These are phyloP conservation scores for Hyles euphorbiae DNA, from an alignment of 1,140 invertebrate genomes.

Conservation along the genomic window DNA sequence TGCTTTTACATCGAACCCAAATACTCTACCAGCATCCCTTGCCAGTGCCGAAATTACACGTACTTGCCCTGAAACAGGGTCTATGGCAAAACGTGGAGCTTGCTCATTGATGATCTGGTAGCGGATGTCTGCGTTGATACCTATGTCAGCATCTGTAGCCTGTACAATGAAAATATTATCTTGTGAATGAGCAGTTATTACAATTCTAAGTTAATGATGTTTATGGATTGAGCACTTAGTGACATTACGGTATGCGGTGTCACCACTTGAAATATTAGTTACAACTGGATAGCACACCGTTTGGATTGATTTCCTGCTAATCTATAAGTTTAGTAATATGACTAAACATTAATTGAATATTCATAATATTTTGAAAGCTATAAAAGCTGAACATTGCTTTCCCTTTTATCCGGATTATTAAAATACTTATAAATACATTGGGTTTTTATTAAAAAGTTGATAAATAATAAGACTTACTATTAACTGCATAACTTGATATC, in stretches of 20 bases:
- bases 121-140: slow-evolving; percentile 85
- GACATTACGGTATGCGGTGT: no score
- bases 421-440: slow-evolving; percentile 6
- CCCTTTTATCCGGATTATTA: no score
- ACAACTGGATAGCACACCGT: no score
- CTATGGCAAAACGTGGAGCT: slow-evolving; percentile 82
- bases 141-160: slow-evolving; percentile 85
- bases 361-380: no score
- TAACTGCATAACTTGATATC: slow-evolving; percentile 85
- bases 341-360: no score
- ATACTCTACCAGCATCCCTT: slow-evolving; percentile 83
- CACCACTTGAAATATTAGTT: no score
- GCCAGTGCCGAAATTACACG: slow-evolving; percentile 81
- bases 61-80: slow-evolving; percentile 84
- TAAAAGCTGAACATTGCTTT: no score
- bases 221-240: no score
- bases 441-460: background rate
- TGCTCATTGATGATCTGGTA: slow-evolving; percentile 87
- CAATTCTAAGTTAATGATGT: no score
- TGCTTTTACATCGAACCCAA: slow-evolving; percentile 92
- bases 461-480: slow-evolving; percentile 65
- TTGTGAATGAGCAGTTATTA: no score
- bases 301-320: no score
- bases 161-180: slow-evolving; percentile 34
- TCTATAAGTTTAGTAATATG: no score